Evolutionary conservation across 2,113 vertebrate genomes (phyloP).

Genomic region (Vombatus ursinus): DNA sequence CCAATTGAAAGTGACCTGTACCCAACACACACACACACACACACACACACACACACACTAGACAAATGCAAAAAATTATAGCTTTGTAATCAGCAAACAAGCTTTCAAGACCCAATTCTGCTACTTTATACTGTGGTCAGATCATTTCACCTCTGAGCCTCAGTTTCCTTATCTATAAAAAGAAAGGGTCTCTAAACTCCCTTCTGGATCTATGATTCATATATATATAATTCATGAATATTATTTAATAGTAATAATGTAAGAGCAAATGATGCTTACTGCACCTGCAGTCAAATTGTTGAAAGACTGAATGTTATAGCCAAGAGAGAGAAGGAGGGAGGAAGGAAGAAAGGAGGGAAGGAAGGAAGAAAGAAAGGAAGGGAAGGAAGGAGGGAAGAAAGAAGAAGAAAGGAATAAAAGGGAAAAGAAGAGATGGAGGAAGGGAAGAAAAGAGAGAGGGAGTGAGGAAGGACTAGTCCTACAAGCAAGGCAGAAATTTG

Average conservation of each 20-base stretch:
- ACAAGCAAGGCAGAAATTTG: not conserved
- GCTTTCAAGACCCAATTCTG: not conserved
- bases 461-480: not conserved
- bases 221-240: not conserved
- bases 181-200: not conserved
- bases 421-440: not conserved
- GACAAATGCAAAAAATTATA: not conserved
- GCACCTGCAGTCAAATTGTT: not conserved
- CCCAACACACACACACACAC: slow-evolving; percentile 40
- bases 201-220: not conserved
- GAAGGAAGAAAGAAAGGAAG: no score
- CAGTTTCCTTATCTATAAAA: not conserved
- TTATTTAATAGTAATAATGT: not conserved
- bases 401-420: no score
- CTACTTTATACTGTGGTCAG: not conserved
- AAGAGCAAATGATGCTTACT: not conserved
- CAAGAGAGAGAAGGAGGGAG: no score
- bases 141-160: not conserved
- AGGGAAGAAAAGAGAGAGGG: not conserved
- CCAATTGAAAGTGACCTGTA: slow-evolving; percentile 44
- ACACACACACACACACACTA: not conserved
- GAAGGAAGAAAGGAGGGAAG: no score
- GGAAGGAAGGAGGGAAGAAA: no score
- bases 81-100: not conserved
- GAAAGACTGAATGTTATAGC: not conserved